Evolutionary conservation across 2,888 invertebrate species (phyloP), one percentile per base, ranked within the genome.

Genomic region (Dugesia japonica): DNA sequence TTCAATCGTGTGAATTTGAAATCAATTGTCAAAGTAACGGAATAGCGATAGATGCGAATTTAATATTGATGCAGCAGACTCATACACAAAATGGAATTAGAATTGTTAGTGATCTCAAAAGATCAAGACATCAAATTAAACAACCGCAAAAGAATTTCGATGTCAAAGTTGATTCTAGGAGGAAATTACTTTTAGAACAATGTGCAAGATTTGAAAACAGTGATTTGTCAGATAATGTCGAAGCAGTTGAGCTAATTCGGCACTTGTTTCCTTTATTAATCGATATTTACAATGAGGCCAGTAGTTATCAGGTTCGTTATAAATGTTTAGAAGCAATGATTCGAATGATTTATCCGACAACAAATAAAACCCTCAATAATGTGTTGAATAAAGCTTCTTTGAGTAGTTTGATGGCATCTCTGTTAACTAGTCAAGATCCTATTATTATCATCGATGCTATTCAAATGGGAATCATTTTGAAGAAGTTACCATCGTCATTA

Each of bases 391-490:
- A 75, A 26, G 42, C 42, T 9, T 42, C 75, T 15, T 26, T 75
- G 9, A 75, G 75, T 42, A 75, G 75, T 42, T 15, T 42, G 85
- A 92, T 97, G 83, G 95, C 95, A 31, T 94, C 94, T 78, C 97
- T 97, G 94, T 89, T 97, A 89, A 94, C 94, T 0, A 94, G 94
- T 15, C 91, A 90, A 83, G 97, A 97, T 87, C 87, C 97, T 79
- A 89, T 94, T 82, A 94, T 97, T 82, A 93, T 95, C 71, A 94
- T 97, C 73, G 94, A 94, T 76, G 94, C 95, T 71, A 87, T 97
- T 75, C 97, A 98, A 86, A 91, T 98, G 89, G 93, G 94, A 1
- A 92, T 97, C 81, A 86, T 98, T 79, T 94, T 97, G 92, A 91
- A 92, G 84, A 94, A 95, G 82, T 86, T 98, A 81, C 94, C 95